Evolutionary conservation across 1,140 invertebrate species (phyloP), one percentile per base, ranked within the genome.

Genomic region (Ganaspis sp.): DNA sequence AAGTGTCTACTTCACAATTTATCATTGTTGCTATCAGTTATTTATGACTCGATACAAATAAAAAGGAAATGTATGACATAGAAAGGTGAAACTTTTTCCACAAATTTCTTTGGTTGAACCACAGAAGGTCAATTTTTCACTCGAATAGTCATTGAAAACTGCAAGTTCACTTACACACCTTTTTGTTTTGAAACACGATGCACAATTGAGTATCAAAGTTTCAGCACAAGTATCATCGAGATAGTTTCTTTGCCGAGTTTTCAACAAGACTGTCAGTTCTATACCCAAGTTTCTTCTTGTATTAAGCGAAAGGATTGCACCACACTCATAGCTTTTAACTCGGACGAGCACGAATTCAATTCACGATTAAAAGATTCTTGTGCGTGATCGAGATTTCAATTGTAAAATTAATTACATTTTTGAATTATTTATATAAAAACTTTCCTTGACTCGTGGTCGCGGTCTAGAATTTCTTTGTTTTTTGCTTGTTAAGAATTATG

Each of bases 81-180:
- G 15, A 19, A 17, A 12, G 75, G 73, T 78, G 74, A 58, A 64
- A 70, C 40, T 73, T 77, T 74, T 75, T 76, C 37, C 64, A 75
- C 76, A 75, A 75, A 74, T 11, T 73, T 77, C 42, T 69, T 78
- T 53, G 70, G 29, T 34, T 58, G 19, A 38, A 76, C 64, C 73
- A 75, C 29, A 23, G 72, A 77, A 78, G 75, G 77, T 78, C 74
- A 70, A 77, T 75, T 49, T 73, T 76, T 77, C 73, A 77, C 74
- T 79, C 54, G 54, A 81, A 37, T 64, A 79, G 49, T 76, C 37
- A 42, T 58, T 38, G 34, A 74, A 74, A 69, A n/a, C 12, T 45
- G n/a, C 17, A 71, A 45, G 17, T 42, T 40, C 42, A 53, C 17
- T 72, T 74, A 64, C 21, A 73, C 45, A 29, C 53, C 42, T 37